Base-by-base conservation (phyloP, 2,888 invertebrate species). In the Copidosoma aretas region DNA sequence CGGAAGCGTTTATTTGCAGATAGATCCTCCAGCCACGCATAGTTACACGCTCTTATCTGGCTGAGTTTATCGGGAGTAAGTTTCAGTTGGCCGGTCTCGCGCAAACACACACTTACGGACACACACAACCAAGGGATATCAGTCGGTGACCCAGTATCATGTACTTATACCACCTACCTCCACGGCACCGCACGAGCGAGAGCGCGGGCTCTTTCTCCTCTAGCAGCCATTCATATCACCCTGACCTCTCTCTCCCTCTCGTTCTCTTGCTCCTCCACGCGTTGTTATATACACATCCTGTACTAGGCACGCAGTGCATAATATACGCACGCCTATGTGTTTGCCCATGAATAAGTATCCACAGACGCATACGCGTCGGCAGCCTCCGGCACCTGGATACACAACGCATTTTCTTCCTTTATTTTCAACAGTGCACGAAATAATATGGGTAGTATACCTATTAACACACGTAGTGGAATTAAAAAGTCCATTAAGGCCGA, bases 1-100 rank as follows among this genome's bases (percentile, higher is more conserved):
- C 75, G 76, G 76, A 75, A 76, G 75, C 75, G 75, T 78, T 76
- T 78, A 73, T 77, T 75, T 77, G 76, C 76, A 74, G 73, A 32
- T 75, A 77, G 74, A 75, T 77, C 32, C 32, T 79, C 74, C 60
- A 46, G 21, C 56, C 21, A 32, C 32, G 32, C 32, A 32, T 32
- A 25, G 58, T 58, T 64, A 73, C n/a, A 24, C 71, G 73, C 32
- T 32, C 32, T 73, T 74, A 75, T 76, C 73, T 60, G 53, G 24
- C 64, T 57, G 65, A 70, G 73, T 75, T 68, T 77, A 75, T 72
- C 72, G 72, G 71, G 43, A 41, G 56, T 56, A 32, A 73, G 73
- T 69, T 73, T 71, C 71, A 68, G 61, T 60, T 59, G 25, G 68
- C 71, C 73, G 72, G 72, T 66, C 71, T 73, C 74, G n/a, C 22